A percentile compares a stretch with the other conserved stretches of the same genome.
Evolutionary conservation across 1,140 invertebrate genomes (phyloP).

Genomic region (Pemphigus obesinymphae): DNA sequence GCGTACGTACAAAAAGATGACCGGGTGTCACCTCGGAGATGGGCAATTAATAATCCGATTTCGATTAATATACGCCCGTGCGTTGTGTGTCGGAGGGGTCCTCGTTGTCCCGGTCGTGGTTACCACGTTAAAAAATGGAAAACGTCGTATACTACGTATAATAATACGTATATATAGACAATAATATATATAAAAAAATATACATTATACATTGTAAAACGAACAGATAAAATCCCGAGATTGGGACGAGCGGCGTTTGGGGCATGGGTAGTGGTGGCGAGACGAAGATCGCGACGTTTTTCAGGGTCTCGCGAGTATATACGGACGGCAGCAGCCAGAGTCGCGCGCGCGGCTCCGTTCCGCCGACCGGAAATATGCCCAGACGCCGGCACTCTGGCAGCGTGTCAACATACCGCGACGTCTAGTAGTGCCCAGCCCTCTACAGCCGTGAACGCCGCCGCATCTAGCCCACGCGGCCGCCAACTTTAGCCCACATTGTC

Average conservation of each 20-base stretch:
- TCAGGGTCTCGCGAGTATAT: constrained; percentile 9
- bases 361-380: constrained; percentile 30
- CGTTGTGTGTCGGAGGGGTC: no score
- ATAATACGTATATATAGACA: no score
- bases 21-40: constrained; percentile 36
- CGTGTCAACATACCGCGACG: constrained; percentile 41
- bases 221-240: background rate
- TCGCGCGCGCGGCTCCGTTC: background rate
- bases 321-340: background rate
- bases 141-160: no score
- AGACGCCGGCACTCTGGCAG: constrained; percentile 40
- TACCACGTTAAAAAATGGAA: no score
- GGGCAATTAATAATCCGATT: constrained; percentile 38
- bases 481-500: constrained; percentile 40
- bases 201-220: no score
- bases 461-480: constrained; percentile 38
- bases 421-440: constrained; percentile 27
- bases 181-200: no score
- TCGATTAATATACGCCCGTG: background rate
- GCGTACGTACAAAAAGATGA: background rate
- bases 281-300: background rate
- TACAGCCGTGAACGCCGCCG: background rate
- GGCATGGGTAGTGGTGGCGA: no score
- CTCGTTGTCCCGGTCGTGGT: no score
- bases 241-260: background rate